Base-by-base conservation (phyloP, 1,140 invertebrate genomes). In the Anastrepha ludens region DNA sequence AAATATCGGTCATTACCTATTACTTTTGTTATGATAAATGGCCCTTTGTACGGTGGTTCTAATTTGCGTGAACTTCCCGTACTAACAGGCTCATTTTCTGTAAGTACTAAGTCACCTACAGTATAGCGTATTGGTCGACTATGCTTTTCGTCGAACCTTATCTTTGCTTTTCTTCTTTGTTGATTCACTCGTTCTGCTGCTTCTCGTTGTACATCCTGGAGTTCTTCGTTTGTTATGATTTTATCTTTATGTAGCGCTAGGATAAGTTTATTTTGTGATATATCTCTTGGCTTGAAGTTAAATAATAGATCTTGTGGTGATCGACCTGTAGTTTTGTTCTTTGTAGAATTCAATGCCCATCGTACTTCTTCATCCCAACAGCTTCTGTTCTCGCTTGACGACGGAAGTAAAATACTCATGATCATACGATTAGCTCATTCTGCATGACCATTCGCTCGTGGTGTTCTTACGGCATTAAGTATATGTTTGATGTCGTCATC, bases 391-490 rank as follows among this genome's bases (percentile, higher is more conserved):
- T 81, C 41, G n/a, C 20, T 70, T 8, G 70, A 59, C 4, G 8
- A 29, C 17, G 55, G 8, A 15, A 64, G 13, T 29, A 67, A 13
- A 6, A n/a, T 64, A 0, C 15, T 20, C 11, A 44, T 17, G 4
- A 88, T 88, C 1, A 44, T 89, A 85, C 29, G 88, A 87, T 88
- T 90, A 81, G 17, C 88, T 65, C 88, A 89, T 90, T 88, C 87
- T 74, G 64, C 86, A 86, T 70, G 89, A 62, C 85, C 89, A 88
- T 92, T 93, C 3, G 89, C 91, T 20, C 90, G 87, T 1, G 92
- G 90, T 50, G 89, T 89, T 29, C 89, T 89, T 3, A 93, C 89
- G 1, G 91, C 91, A 88, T 91, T 93, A 11, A 89, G n/a, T 0
- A 92, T 74, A 29, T 92, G 90, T 65, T 87, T 88, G 29, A 93